Base-by-base conservation (phyloP, 2,113 vertebrate species). In the Mustelus asterias region DNA sequence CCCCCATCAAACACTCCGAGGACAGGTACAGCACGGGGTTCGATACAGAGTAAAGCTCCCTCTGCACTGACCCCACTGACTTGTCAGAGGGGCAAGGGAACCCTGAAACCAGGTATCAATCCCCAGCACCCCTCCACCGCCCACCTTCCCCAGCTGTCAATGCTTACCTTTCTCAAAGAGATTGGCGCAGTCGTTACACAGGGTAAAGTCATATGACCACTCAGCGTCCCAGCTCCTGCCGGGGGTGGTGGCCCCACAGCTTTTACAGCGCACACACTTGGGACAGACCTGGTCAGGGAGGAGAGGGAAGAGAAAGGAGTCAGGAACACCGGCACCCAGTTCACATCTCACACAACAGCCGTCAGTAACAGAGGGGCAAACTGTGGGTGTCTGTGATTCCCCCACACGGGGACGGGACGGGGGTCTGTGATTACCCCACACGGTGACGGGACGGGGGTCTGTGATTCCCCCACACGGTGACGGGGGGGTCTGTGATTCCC, bases 181-280 rank as follows among this genome's bases (percentile, higher is more conserved):
- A 96, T 98, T 97, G 94, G 98, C 98, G 97, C 98, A 99, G 96
- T 98, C 98, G 86, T 98, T 98, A 97, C 98, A 99, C 95, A 99
- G 97, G 96, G 98, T 98, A 97, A 98, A 98, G 41, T 98, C 98
- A 26, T 98, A 98, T 95, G 98, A 98, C 98, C 98, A 98, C 92
- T 99, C 98, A 0, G 98, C 97, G 60, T 99, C 98, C 98, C 98
- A 98, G 96, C 98, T 98, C 97, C 98, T 98, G 18, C 98, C 98
- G 1, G 98, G 98, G 88, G 98, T 98, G 44, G 85, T 88, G 9
- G 98, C 98, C 0, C 98, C 98, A 96, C 98, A 99, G 97, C 98
- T 99, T 96, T 98, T 98, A 97, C 98, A 99, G 96, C 98, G 97
- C 96, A 99, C 98, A 83, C 98, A 99, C 16, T 98, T 98, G 96